Conservation (phyloP, 2,113 vertebrate genomes). For the Catharus minimus region DNA sequence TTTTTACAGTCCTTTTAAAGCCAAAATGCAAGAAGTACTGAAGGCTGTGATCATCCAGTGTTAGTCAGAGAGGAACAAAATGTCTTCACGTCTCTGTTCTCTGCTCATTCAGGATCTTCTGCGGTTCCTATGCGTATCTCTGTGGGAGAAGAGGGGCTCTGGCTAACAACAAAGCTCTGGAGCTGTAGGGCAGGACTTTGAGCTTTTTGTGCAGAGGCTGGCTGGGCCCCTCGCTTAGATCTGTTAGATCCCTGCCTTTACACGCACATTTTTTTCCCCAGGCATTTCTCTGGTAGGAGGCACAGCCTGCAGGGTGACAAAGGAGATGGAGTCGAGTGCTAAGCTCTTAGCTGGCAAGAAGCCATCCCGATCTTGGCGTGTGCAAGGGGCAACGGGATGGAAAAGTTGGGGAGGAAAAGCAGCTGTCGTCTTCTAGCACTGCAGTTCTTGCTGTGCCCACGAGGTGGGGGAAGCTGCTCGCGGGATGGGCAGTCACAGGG, state of each 20-base stretch:
- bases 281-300: constrained; percentile 33
- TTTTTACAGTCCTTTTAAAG: background rate
- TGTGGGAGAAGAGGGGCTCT: background rate
- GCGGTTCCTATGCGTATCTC: background rate
- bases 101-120: background rate
- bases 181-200: background rate
- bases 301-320: constrained; percentile 44
- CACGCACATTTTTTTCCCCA: background rate
- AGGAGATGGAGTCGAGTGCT: constrained; percentile 39
- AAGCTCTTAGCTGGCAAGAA: constrained; percentile 47
- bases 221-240: background rate
- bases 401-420: constrained; percentile 38
- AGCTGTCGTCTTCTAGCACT: background rate
- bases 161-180: background rate
- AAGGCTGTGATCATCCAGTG: background rate
- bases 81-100: background rate
- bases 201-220: background rate
- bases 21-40: background rate
- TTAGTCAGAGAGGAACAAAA: constrained; percentile 6
- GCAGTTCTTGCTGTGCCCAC: constrained; percentile 50
- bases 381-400: background rate
- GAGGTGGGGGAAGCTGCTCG: constrained; percentile 35
- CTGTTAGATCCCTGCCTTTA: constrained; percentile 15
- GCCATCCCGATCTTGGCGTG: constrained; percentile 35
- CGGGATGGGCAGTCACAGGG: background rate